Percentiles rank a stretch among this genome's conserved stretches.
Evolutionary conservation across 2,797 vertebrate genomes (phyloP).

Genomic region (Vespertilio murinus): DNA sequence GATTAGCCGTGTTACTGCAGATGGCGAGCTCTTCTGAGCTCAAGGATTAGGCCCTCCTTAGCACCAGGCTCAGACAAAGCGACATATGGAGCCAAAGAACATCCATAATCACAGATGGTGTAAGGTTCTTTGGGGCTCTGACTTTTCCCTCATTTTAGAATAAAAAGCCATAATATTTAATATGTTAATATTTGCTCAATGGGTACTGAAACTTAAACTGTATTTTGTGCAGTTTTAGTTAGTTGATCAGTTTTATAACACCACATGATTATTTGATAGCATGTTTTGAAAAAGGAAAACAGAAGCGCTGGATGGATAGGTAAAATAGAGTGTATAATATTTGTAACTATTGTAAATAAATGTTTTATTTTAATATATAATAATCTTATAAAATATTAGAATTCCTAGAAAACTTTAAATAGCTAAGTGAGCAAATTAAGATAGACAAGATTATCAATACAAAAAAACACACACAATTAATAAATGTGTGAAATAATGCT

Average conservation of each 20-base stretch:
- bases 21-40: not conserved
- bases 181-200: not conserved
- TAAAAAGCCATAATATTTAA: not conserved
- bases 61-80: not conserved
- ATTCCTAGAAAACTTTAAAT: not conserved
- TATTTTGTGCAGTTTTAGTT: not conserved
- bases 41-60: not conserved
- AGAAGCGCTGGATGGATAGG: fast-evolving
- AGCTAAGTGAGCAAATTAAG: not conserved
- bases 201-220: not conserved
- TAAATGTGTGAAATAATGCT: not conserved
- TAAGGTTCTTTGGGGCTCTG: not conserved
- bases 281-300: not conserved
- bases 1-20: not conserved
- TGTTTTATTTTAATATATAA: not conserved
- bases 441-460: not conserved
- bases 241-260: not conserved
- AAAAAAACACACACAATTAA: not conserved
- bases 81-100: not conserved
- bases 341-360: not conserved
- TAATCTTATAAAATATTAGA: not conserved
- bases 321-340: not conserved
- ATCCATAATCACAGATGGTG: too few relatives aligned
- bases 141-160: not conserved
- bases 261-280: not conserved